Evolutionary conservation across 2,113 vertebrate genomes (phyloP), one percentile per base, ranked within the genome.

Genomic region (Channa maculata): DNA sequence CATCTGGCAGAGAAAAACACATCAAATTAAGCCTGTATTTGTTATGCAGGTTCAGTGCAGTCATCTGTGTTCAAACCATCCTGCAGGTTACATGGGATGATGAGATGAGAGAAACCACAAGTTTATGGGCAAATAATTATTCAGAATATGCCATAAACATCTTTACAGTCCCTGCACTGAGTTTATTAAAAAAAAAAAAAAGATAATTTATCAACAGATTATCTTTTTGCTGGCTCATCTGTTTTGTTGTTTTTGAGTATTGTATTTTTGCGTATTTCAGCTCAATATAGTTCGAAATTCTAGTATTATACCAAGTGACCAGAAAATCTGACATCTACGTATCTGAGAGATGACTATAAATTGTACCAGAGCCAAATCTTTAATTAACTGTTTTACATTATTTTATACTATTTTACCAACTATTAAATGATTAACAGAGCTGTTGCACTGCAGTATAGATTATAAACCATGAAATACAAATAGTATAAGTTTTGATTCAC

Each of bases 11-110:
- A 34, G 24, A n/a, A 65, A 59, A 83, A 44, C 24, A 11, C 0
- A 9, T 66, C 13, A 13, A 37, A 43, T 64, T 1, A 75, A 70
- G 46, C 5, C 46, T 70, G 12, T 33, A 58, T 61, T 63, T 38
- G 14, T 67, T 8, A 62, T 51, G 11, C 49, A 73, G 70, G 11
- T 61, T 11, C 34, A 62, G 12, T 49, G 14, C 13, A 51, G 24
- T 58, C 46, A 33, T 51, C 34, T 48, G 4, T 54, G 39, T 53
- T 60, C 14, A 70, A 48, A 66, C 13, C 4, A 0, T 55, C 46
- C 6, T 68, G 14, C 8, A 9, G 24, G 36, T 57, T 14, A 34
- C 48, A 36, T 45, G 51, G 11, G 15, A 13, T 33, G 15, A 10
- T 8, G 11, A 48, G 33, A 49, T 48, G 13, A 49, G 44, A 13